A percentile compares a stretch with the other conserved stretches of the same genome.
Conservation (phyloP, 30 jellyfish, hydroid and myxozoan genomes). For the Nemopilema nomurai region DNA sequence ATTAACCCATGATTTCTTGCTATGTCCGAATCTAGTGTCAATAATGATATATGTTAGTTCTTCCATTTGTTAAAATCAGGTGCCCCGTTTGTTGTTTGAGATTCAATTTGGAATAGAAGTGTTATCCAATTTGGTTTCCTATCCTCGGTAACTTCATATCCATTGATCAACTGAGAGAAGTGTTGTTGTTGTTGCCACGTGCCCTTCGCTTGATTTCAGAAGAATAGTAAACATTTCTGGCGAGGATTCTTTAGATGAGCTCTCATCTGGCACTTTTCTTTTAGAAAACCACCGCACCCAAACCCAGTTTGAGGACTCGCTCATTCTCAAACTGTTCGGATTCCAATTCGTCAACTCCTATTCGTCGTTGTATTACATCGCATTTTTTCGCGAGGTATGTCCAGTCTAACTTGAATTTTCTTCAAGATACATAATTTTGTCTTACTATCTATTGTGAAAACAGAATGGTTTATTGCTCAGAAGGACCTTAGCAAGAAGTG, state of each 20-base stretch:
- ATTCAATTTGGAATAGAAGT: no score
- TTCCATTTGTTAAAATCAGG: background rate
- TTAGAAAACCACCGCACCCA: constrained; percentile 87
- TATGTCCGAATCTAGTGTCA: no score
- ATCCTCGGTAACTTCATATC: background rate
- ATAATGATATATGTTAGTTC: no score
- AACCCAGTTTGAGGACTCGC: constrained; percentile 88
- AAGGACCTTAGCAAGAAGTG: no score
- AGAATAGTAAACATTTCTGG: no score
- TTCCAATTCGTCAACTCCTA: constrained; percentile 88
- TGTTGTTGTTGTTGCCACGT: background rate
- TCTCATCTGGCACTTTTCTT: no score
- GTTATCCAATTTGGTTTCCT: background rate
- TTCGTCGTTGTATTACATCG: constrained; percentile 86
- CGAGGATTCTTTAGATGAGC: background rate
- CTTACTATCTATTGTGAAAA: no score
- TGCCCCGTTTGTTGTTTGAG: no score
- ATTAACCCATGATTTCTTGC: no score
- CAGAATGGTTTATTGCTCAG: no score
- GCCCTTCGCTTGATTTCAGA: background rate
- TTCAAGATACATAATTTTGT: background rate
- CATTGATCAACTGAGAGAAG: background rate
- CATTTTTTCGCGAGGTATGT: constrained; percentile 91
- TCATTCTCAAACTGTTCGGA: constrained; percentile 85
- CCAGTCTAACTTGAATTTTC: background rate